A percentile compares a stretch with the other conserved stretches of the same genome.
Conservation (phyloP, 2,797 vertebrate genomes). For the Philypnodon macrostomus region DNA sequence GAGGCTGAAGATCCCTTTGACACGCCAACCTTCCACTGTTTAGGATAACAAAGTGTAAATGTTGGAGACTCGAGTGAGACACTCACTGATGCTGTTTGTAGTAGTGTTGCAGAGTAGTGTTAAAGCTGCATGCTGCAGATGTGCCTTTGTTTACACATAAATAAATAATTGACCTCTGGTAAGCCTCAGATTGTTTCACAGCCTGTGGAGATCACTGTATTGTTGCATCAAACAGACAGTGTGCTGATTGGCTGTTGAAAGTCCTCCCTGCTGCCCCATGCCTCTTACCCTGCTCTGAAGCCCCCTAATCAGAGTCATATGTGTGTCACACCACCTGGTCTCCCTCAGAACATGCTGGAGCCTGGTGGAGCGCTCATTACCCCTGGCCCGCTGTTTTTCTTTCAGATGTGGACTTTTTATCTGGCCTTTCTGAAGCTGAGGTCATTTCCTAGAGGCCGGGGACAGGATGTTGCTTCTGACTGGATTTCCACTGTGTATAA, state of each 20-base stretch:
- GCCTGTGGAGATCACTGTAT: constrained; percentile 31
- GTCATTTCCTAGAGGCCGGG: constrained; percentile 72
- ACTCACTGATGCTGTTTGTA: constrained; percentile 24
- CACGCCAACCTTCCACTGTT: constrained; percentile 37
- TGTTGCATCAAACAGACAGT: constrained; percentile 49
- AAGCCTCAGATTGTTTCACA: constrained; percentile 12
- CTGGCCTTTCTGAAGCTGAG: constrained; percentile 69
- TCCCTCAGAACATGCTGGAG: constrained; percentile 65
- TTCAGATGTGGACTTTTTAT: constrained; percentile 70
- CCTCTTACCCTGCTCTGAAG: constrained; percentile 43
- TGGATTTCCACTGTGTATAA: constrained; percentile 51
- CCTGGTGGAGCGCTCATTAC: constrained; percentile 66
- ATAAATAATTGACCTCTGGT: constrained; percentile 22
- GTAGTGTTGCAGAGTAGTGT: not conserved
- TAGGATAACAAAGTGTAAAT: constrained; percentile 40
- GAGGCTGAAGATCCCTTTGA: constrained; percentile 50
- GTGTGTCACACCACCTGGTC: constrained; percentile 76
- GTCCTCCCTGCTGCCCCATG: constrained; percentile 21
- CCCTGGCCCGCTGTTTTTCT: constrained; percentile 57
- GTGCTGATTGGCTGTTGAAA: constrained; percentile 33
- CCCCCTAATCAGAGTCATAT: constrained; percentile 74
- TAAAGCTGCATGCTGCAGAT: constrained; percentile 2
- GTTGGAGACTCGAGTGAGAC: constrained; percentile 26
- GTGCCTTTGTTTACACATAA: constrained; percentile 11
- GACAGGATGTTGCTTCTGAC: constrained; percentile 71